Evolutionary conservation across 2,797 vertebrate genomes (phyloP).

Genomic region (Malacoraja senta): DNA sequence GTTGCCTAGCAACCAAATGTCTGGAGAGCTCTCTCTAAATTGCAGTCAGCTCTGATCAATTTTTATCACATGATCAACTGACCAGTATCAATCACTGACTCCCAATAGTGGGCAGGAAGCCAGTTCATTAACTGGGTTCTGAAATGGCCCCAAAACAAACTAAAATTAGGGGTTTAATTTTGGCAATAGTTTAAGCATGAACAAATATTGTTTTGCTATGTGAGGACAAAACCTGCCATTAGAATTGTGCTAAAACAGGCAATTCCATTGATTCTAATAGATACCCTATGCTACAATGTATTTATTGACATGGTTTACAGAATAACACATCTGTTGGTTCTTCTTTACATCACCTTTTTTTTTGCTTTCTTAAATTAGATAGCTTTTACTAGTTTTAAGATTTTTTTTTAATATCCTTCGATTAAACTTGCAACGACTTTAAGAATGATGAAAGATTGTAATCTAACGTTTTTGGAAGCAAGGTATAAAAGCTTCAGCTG

Average conservation of each 20-base stretch:
- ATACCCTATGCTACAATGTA: neutral
- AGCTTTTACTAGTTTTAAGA: neutral
- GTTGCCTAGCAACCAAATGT: constrained; percentile 66
- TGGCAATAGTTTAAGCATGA: constrained; percentile 39
- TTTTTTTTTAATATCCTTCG: neutral
- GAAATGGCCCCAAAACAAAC: constrained; percentile 39
- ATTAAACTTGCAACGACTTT: neutral
- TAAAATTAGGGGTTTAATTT: constrained; percentile 40
- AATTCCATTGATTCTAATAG: neutral
- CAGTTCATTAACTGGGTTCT: constrained; percentile 47
- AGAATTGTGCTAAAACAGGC: neutral
- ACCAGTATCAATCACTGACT: constrained; percentile 53
- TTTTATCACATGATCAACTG: constrained; percentile 49
- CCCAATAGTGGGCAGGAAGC: constrained; percentile 40
- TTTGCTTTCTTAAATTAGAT: neutral
- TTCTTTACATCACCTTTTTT: neutral
- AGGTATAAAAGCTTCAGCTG: neutral
- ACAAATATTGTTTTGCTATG: constrained; percentile 7
- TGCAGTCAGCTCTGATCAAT: constrained; percentile 64
- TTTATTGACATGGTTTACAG: neutral
- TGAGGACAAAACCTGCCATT: constrained; percentile 34
- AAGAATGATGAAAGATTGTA: constrained; percentile 20
- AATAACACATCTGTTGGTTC: neutral
- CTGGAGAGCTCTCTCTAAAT: constrained; percentile 59
- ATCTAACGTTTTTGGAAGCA: constrained; percentile 16